Evolutionary conservation across 2,888 invertebrate species (phyloP).

Genomic region (Dasypogon diadema): DNA sequence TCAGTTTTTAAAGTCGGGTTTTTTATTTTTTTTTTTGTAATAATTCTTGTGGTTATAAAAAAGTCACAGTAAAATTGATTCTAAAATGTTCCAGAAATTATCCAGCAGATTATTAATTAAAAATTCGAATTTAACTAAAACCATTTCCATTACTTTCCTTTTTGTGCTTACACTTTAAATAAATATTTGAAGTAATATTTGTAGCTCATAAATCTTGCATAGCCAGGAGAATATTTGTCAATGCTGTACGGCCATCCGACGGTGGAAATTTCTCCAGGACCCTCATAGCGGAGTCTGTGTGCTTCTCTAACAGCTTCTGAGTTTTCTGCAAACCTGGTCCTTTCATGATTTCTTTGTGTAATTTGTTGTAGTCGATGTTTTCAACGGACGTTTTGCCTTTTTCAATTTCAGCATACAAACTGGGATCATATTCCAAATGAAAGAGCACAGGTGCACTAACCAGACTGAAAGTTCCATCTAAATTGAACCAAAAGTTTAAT

Average conservation of each 20-base stretch:
- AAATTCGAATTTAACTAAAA: too few relatives aligned
- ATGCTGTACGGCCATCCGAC: constrained; percentile 86
- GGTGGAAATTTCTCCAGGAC: constrained; percentile 81
- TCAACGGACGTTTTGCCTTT: constrained; percentile 66
- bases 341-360: constrained; percentile 73
- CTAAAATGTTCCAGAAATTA: too few relatives aligned
- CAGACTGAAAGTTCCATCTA: constrained; percentile 69
- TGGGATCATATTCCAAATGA: constrained; percentile 80
- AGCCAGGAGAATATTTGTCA: constrained; percentile 87
- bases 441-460: constrained; percentile 88
- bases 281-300: constrained; percentile 80
- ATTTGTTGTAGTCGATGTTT: constrained; percentile 67
- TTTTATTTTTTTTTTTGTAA: too few relatives aligned
- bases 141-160: too few relatives aligned
- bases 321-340: constrained; percentile 83
- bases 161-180: too few relatives aligned
- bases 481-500: too few relatives aligned
- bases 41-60: too few relatives aligned
- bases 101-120: too few relatives aligned
- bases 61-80: too few relatives aligned
- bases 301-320: constrained; percentile 79
- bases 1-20: too few relatives aligned
- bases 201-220: constrained; percentile 75
- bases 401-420: constrained; percentile 72
- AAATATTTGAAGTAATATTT: too few relatives aligned